A percentile compares a stretch with the other conserved stretches of the same genome.
Conservation (phyloP, 2,113 vertebrate species). For the Labrus mixtus region DNA sequence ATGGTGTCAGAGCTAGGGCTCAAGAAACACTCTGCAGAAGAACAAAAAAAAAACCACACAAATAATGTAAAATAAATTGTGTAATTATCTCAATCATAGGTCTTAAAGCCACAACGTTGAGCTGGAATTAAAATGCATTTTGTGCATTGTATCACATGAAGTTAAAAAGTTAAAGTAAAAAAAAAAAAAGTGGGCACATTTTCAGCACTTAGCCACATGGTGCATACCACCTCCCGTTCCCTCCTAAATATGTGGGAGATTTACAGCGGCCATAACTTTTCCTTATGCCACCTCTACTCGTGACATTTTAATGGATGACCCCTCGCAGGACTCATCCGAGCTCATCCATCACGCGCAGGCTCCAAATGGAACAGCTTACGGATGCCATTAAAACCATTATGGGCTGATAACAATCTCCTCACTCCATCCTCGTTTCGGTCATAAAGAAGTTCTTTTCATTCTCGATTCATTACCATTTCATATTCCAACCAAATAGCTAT, state of each 20-base stretch:
- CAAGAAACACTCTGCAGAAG: too few species aligned
- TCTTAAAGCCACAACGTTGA: neutral
- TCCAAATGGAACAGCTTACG: constrained; percentile 33
- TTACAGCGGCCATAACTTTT: constrained; percentile 72
- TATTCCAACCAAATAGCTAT: constrained; percentile 20
- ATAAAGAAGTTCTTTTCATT: constrained; percentile 41
- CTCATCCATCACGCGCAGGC: constrained; percentile 57
- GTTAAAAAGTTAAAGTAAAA: neutral
- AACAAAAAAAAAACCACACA: too few species aligned
- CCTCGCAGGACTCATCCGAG: constrained; percentile 51
- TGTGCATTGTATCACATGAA: neutral
- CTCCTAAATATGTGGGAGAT: constrained; percentile 56
- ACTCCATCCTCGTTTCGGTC: constrained; percentile 37
- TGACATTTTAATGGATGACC: constrained; percentile 77
- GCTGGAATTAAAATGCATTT: too few species aligned
- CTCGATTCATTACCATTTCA: constrained; percentile 39
- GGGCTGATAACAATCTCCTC: constrained; percentile 55
- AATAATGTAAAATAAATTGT: too few species aligned
- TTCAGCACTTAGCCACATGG: neutral
- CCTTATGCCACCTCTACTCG: constrained; percentile 33
- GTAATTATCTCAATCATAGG: too few species aligned
- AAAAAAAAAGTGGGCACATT: neutral
- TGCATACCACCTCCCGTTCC: neutral
- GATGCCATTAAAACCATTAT: constrained; percentile 61
- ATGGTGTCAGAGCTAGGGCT: too few species aligned